Evolutionary conservation across 1,140 invertebrate species (phyloP).

Genomic region (Trichonephila clavipes): DNA sequence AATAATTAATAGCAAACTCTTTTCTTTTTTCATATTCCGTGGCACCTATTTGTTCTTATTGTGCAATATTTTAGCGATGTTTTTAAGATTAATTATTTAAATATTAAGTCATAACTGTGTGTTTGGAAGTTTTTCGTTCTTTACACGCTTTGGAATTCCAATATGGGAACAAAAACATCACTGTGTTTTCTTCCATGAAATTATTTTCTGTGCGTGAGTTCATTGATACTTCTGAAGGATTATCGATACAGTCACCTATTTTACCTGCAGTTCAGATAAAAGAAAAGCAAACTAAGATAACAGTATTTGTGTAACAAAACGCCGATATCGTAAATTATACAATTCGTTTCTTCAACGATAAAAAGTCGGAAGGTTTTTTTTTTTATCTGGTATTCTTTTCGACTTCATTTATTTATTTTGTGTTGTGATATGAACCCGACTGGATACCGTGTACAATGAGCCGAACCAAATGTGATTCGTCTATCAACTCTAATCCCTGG

Average conservation of each 20-base stretch:
- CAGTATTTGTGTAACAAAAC: neutral
- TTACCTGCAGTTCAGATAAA: neutral
- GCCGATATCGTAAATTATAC: neutral
- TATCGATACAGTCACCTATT: neutral
- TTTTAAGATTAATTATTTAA: too few relatives aligned
- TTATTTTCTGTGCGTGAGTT: neutral
- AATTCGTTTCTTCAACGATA: neutral
- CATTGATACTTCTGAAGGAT: neutral
- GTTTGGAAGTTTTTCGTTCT: too few relatives aligned
- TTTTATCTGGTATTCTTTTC: neutral
- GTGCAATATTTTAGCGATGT: too few relatives aligned
- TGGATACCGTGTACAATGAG: slow-evolving; percentile 44
- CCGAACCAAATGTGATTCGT: slow-evolving; percentile 40
- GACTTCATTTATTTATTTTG: neutral
- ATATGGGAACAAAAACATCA: too few relatives aligned
- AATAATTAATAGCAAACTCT: too few relatives aligned
- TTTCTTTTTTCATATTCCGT: too few relatives aligned
- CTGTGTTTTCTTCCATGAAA: neutral
- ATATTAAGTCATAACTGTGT: too few relatives aligned
- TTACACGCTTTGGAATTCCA: too few relatives aligned
- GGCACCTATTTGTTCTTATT: too few relatives aligned
- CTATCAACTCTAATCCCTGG: slow-evolving; percentile 26
- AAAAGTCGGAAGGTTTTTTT: neutral
- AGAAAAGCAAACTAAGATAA: neutral
- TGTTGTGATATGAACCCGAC: neutral